A percentile compares a stretch with the other conserved stretches of the same genome.
Evolutionary conservation across 2,797 vertebrate genomes (phyloP).

Genomic region (Tarsius wallacei): DNA sequence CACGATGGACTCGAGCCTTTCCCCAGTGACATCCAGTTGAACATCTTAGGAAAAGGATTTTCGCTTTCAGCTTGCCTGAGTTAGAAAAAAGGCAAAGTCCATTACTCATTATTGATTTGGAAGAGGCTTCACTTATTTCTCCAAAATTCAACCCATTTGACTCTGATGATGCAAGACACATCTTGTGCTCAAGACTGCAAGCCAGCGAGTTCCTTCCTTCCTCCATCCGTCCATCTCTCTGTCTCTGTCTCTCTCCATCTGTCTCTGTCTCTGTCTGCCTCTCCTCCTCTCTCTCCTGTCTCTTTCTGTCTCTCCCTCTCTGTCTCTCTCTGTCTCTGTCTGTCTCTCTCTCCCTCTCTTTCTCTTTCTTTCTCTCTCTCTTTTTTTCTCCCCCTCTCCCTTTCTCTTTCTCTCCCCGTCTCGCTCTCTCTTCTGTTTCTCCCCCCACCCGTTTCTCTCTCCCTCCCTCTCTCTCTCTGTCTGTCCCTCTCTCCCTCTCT

Average conservation of each 20-base stretch:
- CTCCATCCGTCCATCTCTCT: accelerated
- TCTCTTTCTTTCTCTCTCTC: too few relatives aligned
- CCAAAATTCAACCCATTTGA: not conserved
- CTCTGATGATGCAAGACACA: not conserved
- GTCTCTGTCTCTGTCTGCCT: too few relatives aligned
- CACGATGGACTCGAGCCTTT: not conserved
- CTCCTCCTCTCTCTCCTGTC: too few relatives aligned
- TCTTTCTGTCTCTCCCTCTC: too few relatives aligned
- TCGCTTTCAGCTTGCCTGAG: not conserved
- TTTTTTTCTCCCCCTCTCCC: accelerated
- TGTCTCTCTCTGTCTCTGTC: too few relatives aligned
- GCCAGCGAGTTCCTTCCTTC: not conserved
- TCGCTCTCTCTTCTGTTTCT: too few relatives aligned
- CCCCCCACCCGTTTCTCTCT: too few relatives aligned
- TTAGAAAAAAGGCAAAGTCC: not conserved
- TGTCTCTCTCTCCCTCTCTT: too few relatives aligned
- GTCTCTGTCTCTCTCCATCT: not conserved
- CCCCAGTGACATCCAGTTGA: not conserved
- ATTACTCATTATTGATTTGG: slow-evolving; percentile 19
- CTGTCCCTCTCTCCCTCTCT: too few relatives aligned
- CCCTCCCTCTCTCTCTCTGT: too few relatives aligned
- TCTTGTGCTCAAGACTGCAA: not conserved
- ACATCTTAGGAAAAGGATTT: not conserved
- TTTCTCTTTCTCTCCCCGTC: accelerated
- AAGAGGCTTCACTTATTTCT: not conserved